Evolutionary conservation across 2,888 invertebrate genomes (phyloP).

Genomic region (Agrotis segetum): DNA sequence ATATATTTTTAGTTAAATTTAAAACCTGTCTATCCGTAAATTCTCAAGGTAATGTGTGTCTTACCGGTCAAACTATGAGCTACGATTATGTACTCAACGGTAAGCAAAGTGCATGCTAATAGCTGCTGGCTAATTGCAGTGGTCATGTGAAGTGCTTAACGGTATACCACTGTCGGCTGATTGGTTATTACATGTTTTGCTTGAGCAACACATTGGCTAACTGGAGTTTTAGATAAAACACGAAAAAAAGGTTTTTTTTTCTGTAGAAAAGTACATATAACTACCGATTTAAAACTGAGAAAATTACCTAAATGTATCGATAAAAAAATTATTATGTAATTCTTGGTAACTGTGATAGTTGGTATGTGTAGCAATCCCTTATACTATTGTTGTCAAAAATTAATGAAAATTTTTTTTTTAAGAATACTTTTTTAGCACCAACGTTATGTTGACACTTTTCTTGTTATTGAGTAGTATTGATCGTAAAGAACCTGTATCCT

Average conservation of each 20-base stretch:
- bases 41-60: conserved; percentile 2
- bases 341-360: too few species aligned
- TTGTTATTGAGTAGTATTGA: not conserved
- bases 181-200: conserved; percentile 21
- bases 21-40: conserved; percentile 7
- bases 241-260: too few species aligned
- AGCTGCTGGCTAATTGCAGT: conserved; percentile 59
- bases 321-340: too few species aligned
- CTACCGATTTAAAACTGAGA: too few species aligned
- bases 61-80: conserved; percentile 30
- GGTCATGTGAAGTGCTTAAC: conserved; percentile 60
- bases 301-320: too few species aligned
- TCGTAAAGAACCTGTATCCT: conserved; percentile 22
- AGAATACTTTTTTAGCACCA: too few species aligned
- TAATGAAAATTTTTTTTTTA: too few species aligned
- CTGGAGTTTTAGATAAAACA: not conserved
- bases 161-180: conserved; percentile 45
- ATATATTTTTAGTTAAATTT: not conserved
- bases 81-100: conserved; percentile 60
- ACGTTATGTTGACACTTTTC: not conserved
- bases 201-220: conserved; percentile 9
- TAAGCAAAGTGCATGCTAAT: conserved; percentile 72
- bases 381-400: too few species aligned
- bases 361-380: too few species aligned
- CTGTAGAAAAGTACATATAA: too few species aligned